Conservation (phyloP, 2,888 invertebrate genomes). For the Lagria hirta region DNA sequence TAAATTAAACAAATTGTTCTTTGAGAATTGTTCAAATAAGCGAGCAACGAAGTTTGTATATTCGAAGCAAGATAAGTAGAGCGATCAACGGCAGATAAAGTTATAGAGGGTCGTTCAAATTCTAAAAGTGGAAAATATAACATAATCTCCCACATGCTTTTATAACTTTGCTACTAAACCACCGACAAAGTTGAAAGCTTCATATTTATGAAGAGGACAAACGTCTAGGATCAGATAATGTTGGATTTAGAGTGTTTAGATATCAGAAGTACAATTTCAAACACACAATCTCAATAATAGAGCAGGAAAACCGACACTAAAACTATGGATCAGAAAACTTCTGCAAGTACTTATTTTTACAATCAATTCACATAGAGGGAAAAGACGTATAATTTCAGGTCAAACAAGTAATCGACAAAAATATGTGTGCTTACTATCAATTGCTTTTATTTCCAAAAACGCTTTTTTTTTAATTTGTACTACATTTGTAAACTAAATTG, state of each 20-base stretch:
- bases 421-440: no score
- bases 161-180: slow-evolving; percentile 38
- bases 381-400: no score
- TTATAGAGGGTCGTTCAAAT: slow-evolving; percentile 32
- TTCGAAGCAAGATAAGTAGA: slow-evolving; percentile 21
- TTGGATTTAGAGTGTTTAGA: slow-evolving; percentile 17
- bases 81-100: slow-evolving; percentile 28
- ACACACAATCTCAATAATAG: slow-evolving; percentile 18
- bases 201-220: slow-evolving; percentile 26
- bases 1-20: slow-evolving; percentile 5
- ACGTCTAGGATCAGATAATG: slow-evolving; percentile 24
- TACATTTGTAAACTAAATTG: no score
- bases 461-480: no score
- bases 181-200: slow-evolving; percentile 25
- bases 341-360: no score
- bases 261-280: slow-evolving; percentile 18
- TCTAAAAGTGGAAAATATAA: slow-evolving; percentile 34
- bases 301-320: background rate
- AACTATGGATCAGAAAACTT: slow-evolving; percentile 6
- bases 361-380: no score
- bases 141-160: slow-evolving; percentile 41
- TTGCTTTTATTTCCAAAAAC: no score
- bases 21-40: background rate
- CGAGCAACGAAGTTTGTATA: slow-evolving; percentile 1
- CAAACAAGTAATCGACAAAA: no score